phyloP scores from a whole-genome alignment of 2,888 invertebrate species.

The Ormyrus rosae region DNA sequence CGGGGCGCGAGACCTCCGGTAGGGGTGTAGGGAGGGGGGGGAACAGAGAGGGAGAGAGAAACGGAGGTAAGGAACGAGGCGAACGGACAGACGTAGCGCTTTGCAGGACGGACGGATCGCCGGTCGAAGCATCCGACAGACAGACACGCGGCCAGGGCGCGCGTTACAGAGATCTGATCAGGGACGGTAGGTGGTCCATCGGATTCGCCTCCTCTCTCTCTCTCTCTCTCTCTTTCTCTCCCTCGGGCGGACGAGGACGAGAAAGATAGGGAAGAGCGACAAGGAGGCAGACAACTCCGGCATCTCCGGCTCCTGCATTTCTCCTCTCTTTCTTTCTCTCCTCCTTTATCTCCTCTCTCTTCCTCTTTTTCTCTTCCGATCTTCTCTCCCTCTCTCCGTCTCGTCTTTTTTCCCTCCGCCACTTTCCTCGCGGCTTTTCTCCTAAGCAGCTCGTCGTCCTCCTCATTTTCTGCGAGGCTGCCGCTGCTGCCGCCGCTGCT shows the following conservation, averaged over 20 bases:
- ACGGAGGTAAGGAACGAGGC: slow-evolving; percentile 47
- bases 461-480: slow-evolving; percentile 45
- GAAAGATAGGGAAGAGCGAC: slow-evolving; percentile 55
- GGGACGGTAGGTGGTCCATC: slow-evolving; percentile 75
- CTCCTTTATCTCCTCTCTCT: slow-evolving; percentile 28
- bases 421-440: slow-evolving; percentile 38
- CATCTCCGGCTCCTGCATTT: slow-evolving; percentile 60
- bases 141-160: slow-evolving; percentile 60
- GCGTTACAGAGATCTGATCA: slow-evolving; percentile 72
- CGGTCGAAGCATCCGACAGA: slow-evolving; percentile 59
- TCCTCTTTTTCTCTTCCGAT: slow-evolving; percentile 40
- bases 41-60: slow-evolving; percentile 32
- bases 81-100: slow-evolving; percentile 18
- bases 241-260: slow-evolving; percentile 3
- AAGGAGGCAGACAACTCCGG: slow-evolving; percentile 56
- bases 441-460: slow-evolving; percentile 34
- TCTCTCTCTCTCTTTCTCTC: slow-evolving; percentile 30
- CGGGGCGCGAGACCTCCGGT: slow-evolving; percentile 5
- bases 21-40: slow-evolving; percentile 12
- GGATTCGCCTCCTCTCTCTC: slow-evolving; percentile 60
- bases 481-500: background rate
- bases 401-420: slow-evolving; percentile 35
- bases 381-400: slow-evolving; percentile 33
- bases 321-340: slow-evolving; percentile 46
- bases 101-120: slow-evolving; percentile 60